Evolutionary conservation across 2,888 invertebrate genomes (phyloP).

Genomic region (Hypsopygia costalis): DNA sequence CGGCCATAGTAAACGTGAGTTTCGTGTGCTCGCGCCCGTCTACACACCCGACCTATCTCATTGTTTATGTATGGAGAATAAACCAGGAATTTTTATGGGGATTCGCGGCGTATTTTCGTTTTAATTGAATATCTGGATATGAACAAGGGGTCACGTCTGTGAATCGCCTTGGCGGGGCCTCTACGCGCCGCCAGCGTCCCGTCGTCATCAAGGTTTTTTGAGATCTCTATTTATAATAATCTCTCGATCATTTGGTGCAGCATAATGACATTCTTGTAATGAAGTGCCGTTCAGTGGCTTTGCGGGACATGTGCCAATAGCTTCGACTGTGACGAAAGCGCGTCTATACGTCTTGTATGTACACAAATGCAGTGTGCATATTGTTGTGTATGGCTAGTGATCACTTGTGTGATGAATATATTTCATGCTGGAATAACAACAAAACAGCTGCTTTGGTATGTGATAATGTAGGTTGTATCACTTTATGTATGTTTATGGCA

Average conservation of each 20-base stretch:
- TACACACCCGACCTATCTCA: constrained; percentile 78
- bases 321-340: constrained; percentile 65
- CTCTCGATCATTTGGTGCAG: constrained; percentile 70
- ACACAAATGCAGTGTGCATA: constrained; percentile 40
- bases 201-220: constrained; percentile 61
- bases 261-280: constrained; percentile 77
- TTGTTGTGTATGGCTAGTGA: background rate
- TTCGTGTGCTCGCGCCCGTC: constrained; percentile 72
- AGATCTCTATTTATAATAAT: constrained; percentile 77
- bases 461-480: no score
- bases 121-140: constrained; percentile 56
- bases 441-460: background rate
- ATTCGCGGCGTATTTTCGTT: constrained; percentile 54
- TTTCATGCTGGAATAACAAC: background rate
- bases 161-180: constrained; percentile 37
- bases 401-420: background rate
- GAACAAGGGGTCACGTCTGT: constrained; percentile 35
- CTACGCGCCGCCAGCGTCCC: constrained; percentile 49
- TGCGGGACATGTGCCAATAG: constrained; percentile 78
- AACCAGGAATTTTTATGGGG: constrained; percentile 73
- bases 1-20: constrained; percentile 76
- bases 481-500: no score
- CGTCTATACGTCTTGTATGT: constrained; percentile 59
- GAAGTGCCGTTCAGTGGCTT: constrained; percentile 69
- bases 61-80: constrained; percentile 80